phyloP scores from a whole-genome alignment of 1,140 invertebrate species.

The Eupristina koningsbergeri region DNA sequence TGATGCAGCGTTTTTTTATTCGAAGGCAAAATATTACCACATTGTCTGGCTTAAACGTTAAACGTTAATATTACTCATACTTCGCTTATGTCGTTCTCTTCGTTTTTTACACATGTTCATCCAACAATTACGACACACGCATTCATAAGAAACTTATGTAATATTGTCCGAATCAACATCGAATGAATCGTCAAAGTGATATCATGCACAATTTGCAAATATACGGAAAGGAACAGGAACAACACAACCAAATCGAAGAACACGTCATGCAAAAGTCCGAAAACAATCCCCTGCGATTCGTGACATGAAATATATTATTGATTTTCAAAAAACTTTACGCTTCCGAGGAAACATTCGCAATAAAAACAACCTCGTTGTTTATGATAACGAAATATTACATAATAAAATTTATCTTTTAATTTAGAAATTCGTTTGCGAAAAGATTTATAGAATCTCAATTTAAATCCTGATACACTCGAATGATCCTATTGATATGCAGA shows the following conservation, averaged over 20 bases:
- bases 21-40: too few relatives aligned
- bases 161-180: not conserved
- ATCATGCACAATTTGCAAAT: not conserved
- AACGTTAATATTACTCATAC: not conserved
- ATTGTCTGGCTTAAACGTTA: too few relatives aligned
- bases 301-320: not conserved
- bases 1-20: too few relatives aligned
- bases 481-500: too few relatives aligned
- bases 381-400: not conserved
- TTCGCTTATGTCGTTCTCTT: not conserved
- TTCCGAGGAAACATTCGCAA: not conserved
- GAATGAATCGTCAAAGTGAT: not conserved
- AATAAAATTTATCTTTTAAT: too few relatives aligned
- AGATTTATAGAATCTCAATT: too few relatives aligned
- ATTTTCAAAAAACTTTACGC: not conserved
- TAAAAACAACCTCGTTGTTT: not conserved
- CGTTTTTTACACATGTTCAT: not conserved
- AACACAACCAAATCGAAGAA: not conserved
- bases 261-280: not conserved
- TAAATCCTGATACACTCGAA: too few relatives aligned
- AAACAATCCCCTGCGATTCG: not conserved
- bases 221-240: not conserved
- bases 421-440: too few relatives aligned
- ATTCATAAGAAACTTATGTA: constrained; percentile 1
- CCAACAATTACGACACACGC: not conserved